A percentile compares a stretch with the other conserved stretches of the same genome.
These are phyloP conservation scores for Odontocerum albicorne DNA, from an alignment of 2,888 invertebrate genomes.

Conservation along the genomic window DNA sequence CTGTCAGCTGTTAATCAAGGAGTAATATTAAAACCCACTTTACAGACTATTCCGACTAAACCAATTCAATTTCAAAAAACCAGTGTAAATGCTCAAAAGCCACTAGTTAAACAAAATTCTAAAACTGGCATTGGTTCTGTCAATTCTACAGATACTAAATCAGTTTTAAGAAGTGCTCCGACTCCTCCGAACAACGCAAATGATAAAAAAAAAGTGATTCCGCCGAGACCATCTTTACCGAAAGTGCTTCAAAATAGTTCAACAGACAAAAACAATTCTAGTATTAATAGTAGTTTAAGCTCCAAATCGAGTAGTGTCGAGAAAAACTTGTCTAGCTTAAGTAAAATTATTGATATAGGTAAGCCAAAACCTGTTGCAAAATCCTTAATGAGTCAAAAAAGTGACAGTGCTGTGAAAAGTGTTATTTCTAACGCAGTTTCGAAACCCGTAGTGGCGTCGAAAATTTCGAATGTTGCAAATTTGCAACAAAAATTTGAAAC, in stretches of 20 bases:
- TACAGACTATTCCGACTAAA: slow-evolving; percentile 51
- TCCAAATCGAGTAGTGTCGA: slow-evolving; percentile 31
- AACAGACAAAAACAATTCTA: slow-evolving; percentile 30
- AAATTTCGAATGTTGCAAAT: slow-evolving; percentile 70
- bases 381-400: slow-evolving; percentile 33
- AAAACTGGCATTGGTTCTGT: slow-evolving; percentile 37
- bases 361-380: slow-evolving; percentile 46
- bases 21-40: slow-evolving; percentile 39
- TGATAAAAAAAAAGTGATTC: slow-evolving; percentile 47
- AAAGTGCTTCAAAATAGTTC: slow-evolving; percentile 35
- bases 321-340: slow-evolving; percentile 25
- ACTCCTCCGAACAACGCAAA: slow-evolving; percentile 42
- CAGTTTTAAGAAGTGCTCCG: slow-evolving; percentile 28
- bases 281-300: slow-evolving; percentile 21
- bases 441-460: slow-evolving; percentile 21
- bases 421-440: not conserved
- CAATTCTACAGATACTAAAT: slow-evolving; percentile 19
- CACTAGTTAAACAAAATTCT: slow-evolving; percentile 49
- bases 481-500: slow-evolving; percentile 80
- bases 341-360: slow-evolving; percentile 12
- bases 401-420: slow-evolving; percentile 19
- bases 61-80: slow-evolving; percentile 49
- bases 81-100: slow-evolving; percentile 33
- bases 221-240: slow-evolving; percentile 36
- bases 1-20: slow-evolving; percentile 39